Evolutionary conservation across 2,888 invertebrate genomes (phyloP).

Genomic region (Catocala nupta): DNA sequence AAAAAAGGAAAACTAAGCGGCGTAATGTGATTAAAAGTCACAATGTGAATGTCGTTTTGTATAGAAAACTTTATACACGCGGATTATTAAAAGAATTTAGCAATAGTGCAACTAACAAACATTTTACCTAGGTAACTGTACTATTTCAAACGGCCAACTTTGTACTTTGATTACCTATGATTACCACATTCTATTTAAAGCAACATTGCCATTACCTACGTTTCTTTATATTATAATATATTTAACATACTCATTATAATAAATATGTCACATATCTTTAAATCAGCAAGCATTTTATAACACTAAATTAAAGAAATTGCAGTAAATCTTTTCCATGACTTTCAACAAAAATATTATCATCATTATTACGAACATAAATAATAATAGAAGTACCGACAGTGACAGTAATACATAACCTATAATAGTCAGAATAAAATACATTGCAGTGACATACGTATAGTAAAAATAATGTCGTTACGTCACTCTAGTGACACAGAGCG

Average conservation of each 20-base stretch:
- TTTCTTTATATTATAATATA: too few species aligned
- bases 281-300: background rate
- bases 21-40: conserved; percentile 26
- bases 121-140: conserved; percentile 2
- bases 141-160: too few species aligned
- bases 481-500: conserved; percentile 12
- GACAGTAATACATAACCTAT: background rate
- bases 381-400: background rate
- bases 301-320: background rate
- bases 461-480: conserved; percentile 29
- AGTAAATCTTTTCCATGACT: background rate
- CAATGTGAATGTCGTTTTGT: conserved; percentile 17
- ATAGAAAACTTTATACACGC: conserved; percentile 26
- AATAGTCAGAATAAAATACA: conserved; percentile 17
- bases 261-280: too few species aligned
- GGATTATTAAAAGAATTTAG: conserved; percentile 21
- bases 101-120: conserved; percentile 5
- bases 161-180: too few species aligned
- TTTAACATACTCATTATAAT: too few species aligned
- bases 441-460: conserved; percentile 22
- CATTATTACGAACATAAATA: conserved; percentile 1
- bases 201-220: too few species aligned
- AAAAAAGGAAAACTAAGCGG: conserved; percentile 31
- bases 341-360: background rate
- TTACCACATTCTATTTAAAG: too few species aligned